Percentiles rank a stretch among this genome's conserved stretches.
Evolutionary conservation across 2,888 invertebrate species (phyloP).

Genomic region (Acanthosepion esculentum): DNA sequence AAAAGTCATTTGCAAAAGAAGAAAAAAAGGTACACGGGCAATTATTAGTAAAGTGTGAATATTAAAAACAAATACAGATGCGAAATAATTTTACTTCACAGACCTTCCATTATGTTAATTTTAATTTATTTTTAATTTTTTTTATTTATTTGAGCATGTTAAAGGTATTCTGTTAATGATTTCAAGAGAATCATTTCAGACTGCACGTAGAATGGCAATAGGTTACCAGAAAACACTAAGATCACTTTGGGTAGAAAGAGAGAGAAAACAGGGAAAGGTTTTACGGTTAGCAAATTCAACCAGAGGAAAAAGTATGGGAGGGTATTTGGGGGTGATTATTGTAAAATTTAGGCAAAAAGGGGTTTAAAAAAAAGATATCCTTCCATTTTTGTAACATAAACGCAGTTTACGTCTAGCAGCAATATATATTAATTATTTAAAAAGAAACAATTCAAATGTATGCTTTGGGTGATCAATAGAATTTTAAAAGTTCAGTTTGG

Average conservation of each 20-base stretch:
- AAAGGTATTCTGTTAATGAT: constrained; percentile 1
- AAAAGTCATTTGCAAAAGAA: not conserved
- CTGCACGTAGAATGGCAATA: constrained; percentile 33
- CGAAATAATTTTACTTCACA: not conserved
- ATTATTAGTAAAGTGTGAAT: too few species aligned
- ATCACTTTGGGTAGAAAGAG: constrained; percentile 8
- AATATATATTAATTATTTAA: not conserved
- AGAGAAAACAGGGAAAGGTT: not conserved
- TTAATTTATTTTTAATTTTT: not conserved
- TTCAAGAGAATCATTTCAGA: constrained; percentile 33
- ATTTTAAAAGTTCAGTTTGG: not conserved
- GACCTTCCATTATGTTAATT: not conserved
- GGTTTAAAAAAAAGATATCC: not conserved
- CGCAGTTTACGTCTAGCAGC: not conserved
- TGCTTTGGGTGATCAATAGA: not conserved
- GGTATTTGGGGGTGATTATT: not conserved
- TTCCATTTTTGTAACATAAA: not conserved
- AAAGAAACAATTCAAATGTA: not conserved
- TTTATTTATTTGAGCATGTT: not conserved
- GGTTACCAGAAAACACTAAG: constrained; percentile 33
- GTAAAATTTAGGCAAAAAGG: constrained; percentile 8
- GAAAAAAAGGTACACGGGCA: not conserved
- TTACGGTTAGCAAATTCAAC: not conserved
- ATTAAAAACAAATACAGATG: not conserved
- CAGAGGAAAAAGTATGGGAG: not conserved